Evolutionary conservation across 2,797 vertebrate species (phyloP), one percentile per base, ranked within the genome.

Genomic region (Xenops minutus): DNA sequence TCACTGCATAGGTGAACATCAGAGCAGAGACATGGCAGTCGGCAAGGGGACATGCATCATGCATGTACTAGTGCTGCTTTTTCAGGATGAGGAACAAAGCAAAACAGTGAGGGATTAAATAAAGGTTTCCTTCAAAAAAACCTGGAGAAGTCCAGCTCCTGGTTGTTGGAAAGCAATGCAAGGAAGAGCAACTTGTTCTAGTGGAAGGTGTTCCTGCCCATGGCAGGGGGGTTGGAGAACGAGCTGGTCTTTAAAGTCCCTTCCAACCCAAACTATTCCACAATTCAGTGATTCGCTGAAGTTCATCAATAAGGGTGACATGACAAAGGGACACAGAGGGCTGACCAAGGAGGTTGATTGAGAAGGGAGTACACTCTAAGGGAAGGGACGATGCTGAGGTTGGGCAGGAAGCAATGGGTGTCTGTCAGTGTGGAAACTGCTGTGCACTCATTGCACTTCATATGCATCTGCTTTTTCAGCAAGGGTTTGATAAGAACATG

Each of bases 401-500:
- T 49, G 39, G 41, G n/a, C 30, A n/a, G 71, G 49, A 54, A 58
- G 34, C 44, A 30, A 0, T 11, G 36, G 67, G 5, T 29, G 30
- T 18, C 34, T 71, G 4, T 49, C 29, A 9, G 22, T 43, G 69
- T 58, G 63, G 39, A 55, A 79, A 37, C 2, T 1, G 19, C 4
- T n/a, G 6, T 0, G 3, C 19, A 10, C 78, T 93, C 77, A 67
- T 32, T 66, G 34, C 24, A 22, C 46, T 88, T 80, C 9, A 3
- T 11, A 1, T 58, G 0, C 44, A 26, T 89, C 63, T 94, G 43
- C 68, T 64, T 82, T 85, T 88, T 46, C 97, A 98, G 98, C 98
- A 98, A 98, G 98, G 98, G 13, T 97, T 98, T 24, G 98, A 98
- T 52, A 97, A 98, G 86, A 98, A 95, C 85, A 97, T 97, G 97